Evolutionary conservation across 2,888 invertebrate genomes (phyloP).

Genomic region (Chironomus tentans): DNA sequence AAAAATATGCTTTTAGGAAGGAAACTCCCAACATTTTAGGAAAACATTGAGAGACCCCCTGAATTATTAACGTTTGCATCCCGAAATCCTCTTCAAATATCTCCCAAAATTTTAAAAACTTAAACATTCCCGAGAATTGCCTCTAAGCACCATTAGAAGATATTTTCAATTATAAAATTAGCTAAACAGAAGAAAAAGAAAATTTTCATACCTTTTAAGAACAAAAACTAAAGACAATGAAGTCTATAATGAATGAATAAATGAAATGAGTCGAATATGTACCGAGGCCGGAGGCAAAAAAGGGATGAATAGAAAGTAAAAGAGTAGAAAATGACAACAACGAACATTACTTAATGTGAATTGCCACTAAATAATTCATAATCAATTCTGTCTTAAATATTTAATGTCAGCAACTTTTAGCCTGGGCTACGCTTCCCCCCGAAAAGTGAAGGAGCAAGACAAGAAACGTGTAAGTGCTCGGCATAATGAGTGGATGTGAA

Average conservation of each 20-base stretch:
- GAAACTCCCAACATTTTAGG: background rate
- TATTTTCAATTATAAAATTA: background rate
- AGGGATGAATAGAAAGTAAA: background rate
- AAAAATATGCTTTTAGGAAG: background rate
- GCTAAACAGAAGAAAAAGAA: background rate
- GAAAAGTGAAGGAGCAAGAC: background rate
- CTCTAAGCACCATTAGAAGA: background rate
- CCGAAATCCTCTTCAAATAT: too few species aligned
- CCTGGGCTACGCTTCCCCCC: background rate
- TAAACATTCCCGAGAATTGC: too few species aligned
- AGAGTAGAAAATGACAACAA: constrained; percentile 2
- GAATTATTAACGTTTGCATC: too few species aligned
- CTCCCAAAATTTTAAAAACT: too few species aligned
- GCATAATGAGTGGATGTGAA: background rate
- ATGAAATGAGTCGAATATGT: background rate
- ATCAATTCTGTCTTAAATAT: constrained; percentile 23
- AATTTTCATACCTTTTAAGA: background rate
- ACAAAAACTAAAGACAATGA: background rate
- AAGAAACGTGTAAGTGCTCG: background rate
- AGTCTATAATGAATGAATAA: background rate
- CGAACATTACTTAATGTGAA: constrained; percentile 10
- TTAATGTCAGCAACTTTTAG: constrained; percentile 10
- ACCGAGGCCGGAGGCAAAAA: background rate
- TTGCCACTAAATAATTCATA: constrained; percentile 27
- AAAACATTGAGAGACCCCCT: too few species aligned